Evolutionary conservation across 2,113 vertebrate species (phyloP), one percentile per base, ranked within the genome.

Genomic region (Phalacrocorax carbo): DNA sequence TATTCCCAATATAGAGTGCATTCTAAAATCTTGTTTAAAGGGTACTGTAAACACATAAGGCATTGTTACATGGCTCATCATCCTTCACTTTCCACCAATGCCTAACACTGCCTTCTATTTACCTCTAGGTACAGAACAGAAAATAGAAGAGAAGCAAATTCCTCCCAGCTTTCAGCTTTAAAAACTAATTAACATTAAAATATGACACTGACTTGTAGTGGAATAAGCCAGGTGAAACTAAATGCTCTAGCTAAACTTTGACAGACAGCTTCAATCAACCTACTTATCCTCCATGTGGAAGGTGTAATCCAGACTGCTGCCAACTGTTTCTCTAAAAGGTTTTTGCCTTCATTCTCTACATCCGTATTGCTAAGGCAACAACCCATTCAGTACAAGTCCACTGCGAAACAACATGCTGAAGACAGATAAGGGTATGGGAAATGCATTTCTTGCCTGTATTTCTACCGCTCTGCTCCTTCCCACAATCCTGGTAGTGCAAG

Each of bases 191-290:
- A 27, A 55, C 25, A n/a, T 91, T 90, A 91, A 94, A 95, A 93
- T 48, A 71, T 12, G 51, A 79, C 48, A 79, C 38, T 88, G 72
- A 60, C 55, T 91, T 93, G 22, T 16, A 57, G 22, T 15, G 26
- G 75, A 91, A 58, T 38, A 75, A 95, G 46, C 52, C 34, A 4
- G 42, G 64, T 94, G 84, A 95, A 95, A 79, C 77, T 82, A 82
- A 83, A 30, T 34, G 66, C 51, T 90, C 75, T 21, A 72, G 81
- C 64, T 78, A 83, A 84, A 86, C 62, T 93, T 84, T 95, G 94
- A 92, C 55, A 92, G 94, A 92, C 87, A 95, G 52, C 38, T 95
- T 84, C 92, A 84, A 64, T 92, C 87, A 91, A 62, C 65, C 87
- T 82, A 71, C 76, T 95, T 66, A 87, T 88, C 82, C 83, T 94